A percentile compares a stretch with the other conserved stretches of the same genome.
Conservation (phyloP, 2,113 vertebrate genomes). For the Leucopsar rothschildi region DNA sequence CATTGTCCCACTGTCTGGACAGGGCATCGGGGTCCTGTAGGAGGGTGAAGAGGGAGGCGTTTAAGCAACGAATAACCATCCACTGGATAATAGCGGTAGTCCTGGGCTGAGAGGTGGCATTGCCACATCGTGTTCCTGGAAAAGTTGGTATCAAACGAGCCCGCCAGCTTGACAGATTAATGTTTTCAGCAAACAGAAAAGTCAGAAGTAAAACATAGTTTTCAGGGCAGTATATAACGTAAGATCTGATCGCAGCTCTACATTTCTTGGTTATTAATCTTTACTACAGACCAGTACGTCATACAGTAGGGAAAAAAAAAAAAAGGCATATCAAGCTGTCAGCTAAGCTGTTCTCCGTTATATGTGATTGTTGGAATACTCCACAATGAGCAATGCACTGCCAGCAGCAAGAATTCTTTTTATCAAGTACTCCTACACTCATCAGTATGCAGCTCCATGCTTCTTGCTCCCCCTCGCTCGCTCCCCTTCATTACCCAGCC, state of each 20-base stretch:
- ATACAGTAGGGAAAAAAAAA: conserved; percentile 47
- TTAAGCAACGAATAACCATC: conserved; percentile 97
- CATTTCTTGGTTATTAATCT: conserved; percentile 81
- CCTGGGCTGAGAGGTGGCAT: conserved; percentile 98
- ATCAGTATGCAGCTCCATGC: conserved; percentile 96
- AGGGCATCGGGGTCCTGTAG: conserved; percentile 97
- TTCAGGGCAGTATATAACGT: conserved; percentile 70
- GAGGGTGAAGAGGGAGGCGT: conserved; percentile 97
- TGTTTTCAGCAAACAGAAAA: conserved; percentile 74
- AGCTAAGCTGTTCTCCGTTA: conserved; percentile 79
- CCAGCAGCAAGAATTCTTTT: conserved; percentile 91
- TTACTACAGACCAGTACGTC: conserved; percentile 78
- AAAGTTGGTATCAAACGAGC: conserved; percentile 98
- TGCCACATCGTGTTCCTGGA: conserved; percentile 98
- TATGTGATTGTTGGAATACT: conserved; percentile 82
- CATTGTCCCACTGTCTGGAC: conserved; percentile 97
- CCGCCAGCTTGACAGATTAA: conserved; percentile 91
- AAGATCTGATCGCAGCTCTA: conserved; percentile 76
- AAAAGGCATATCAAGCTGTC: conserved; percentile 75
- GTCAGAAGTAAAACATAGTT: conserved; percentile 79
- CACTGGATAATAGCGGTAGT: conserved; percentile 98
- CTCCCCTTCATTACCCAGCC: conserved; percentile 84
- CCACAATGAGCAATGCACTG: conserved; percentile 85
- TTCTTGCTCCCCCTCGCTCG: conserved; percentile 79
- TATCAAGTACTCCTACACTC: conserved; percentile 99